phyloP scores from a whole-genome alignment of 1,140 invertebrate genomes.

The Magallana ariakensis region DNA sequence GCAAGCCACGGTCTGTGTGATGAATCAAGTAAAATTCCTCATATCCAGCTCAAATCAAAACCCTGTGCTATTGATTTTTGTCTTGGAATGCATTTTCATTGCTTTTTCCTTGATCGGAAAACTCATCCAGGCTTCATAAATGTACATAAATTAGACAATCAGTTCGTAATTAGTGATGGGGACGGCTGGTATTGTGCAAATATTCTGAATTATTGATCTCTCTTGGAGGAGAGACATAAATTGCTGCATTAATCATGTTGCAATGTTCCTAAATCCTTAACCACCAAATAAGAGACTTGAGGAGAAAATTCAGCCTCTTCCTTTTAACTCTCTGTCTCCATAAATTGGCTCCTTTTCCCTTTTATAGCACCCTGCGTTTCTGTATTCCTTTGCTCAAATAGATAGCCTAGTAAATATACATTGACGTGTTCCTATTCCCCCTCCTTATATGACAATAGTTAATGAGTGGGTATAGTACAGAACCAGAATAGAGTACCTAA shows the following conservation, averaged over 20 bases:
- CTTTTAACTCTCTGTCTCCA: too few relatives aligned
- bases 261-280: too few relatives aligned
- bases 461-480: too few relatives aligned
- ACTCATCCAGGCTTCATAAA: not conserved
- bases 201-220: not conserved
- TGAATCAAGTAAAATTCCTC: not conserved
- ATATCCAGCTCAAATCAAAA: not conserved
- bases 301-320: too few relatives aligned
- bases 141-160: constrained; percentile 28
- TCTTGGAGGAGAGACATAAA: not conserved
- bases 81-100: constrained; percentile 25
- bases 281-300: too few relatives aligned
- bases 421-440: too few relatives aligned
- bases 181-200: not conserved
- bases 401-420: too few relatives aligned
- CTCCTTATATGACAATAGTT: too few relatives aligned
- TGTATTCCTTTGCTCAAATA: too few relatives aligned
- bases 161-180: not conserved
- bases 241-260: not conserved
- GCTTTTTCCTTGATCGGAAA: not conserved
- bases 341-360: too few relatives aligned
- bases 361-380: too few relatives aligned
- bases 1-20: not conserved
- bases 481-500: too few relatives aligned
- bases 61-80: not conserved